A percentile compares a stretch with the other conserved stretches of the same genome.
These are phyloP conservation scores for Crocodylus rhombifer DNA, from an alignment of 2,797 vertebrate species.

Conservation along the genomic window DNA sequence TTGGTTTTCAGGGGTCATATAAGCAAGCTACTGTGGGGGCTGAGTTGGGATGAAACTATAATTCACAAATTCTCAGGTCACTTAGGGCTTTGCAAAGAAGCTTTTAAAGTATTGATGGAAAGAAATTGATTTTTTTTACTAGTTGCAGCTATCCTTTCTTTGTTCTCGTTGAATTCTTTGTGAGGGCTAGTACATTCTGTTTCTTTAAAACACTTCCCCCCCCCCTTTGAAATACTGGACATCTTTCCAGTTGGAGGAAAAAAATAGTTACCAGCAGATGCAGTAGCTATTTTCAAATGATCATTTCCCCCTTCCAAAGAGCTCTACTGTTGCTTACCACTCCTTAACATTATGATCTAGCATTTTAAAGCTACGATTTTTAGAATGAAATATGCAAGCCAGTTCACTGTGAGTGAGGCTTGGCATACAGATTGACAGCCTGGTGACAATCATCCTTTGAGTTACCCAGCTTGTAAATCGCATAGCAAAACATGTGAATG, in stretches of 20 bases:
- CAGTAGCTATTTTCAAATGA: conserved; percentile 62
- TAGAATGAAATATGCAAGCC: conserved; percentile 59
- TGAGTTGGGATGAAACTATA: conserved; percentile 30
- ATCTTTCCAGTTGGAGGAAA: conserved; percentile 47
- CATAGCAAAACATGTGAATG: conserved; percentile 62
- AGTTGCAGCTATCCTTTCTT: not conserved
- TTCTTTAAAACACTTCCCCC: no score
- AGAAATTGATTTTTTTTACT: not conserved
- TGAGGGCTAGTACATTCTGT: not conserved
- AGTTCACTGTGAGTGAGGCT: conserved; percentile 61
- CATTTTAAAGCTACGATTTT: conserved; percentile 60
- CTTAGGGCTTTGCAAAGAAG: conserved; percentile 7
- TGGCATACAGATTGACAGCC: conserved; percentile 53
- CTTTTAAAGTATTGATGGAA: not conserved
- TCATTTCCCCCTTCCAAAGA: conserved; percentile 47
- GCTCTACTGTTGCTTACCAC: conserved; percentile 50
- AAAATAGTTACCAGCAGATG: conserved; percentile 72
- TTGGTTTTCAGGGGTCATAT: conserved; percentile 1
- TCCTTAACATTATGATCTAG: conserved; percentile 65
- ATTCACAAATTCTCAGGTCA: conserved; percentile 12
- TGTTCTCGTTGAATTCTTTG: not conserved
- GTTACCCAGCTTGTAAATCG: conserved; percentile 71
- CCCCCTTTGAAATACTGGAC: conserved; percentile 3
- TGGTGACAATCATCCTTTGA: conserved; percentile 59
- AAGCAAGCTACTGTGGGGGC: not conserved